Evolutionary conservation across 2,888 invertebrate genomes (phyloP), one percentile per base, ranked within the genome.

Genomic region (Altica lythri): DNA sequence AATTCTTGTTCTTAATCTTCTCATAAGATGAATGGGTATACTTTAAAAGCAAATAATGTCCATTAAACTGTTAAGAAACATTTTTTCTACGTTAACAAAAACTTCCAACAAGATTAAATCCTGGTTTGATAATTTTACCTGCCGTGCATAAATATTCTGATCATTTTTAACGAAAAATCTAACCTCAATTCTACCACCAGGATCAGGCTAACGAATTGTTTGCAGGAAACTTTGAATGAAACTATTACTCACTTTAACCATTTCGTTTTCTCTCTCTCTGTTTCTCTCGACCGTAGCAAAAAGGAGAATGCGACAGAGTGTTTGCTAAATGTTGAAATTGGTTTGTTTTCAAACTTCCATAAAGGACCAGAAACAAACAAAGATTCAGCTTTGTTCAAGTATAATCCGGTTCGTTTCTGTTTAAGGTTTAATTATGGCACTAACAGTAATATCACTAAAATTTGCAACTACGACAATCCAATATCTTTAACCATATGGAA

Each of bases 181-280:
- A 34, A 34, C 18, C 19, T 38, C 18, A 38, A 38, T 12, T 19
- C 29, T n/a, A 27, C 38, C 2, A 29, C 29, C 16, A n/a, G 43
- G 29, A 29, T 27, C 29, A 17, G 17, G 30, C 43, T 43, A 43
- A 43, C 43, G 43, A 43, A 43, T 43, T 29, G 43, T 43, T 29
- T 17, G 30, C 17, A 10, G 5, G 17, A 19, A 43, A 43, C 17
- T 43, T 43, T 17, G 16, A 3, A 6, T 30, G 12, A 43, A 43
- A 30, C 43, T 40, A 40, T 40, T 40, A 40, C 22, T 40, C 25
- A 40, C 40, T 8, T 9, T 9, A 34, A 13, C 30, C 13, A 14
- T 16, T 16, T n/a, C n/a, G n/a, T n/a, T n/a, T n/a, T n/a, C n/a
- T n/a, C n/a, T n/a, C n/a, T n/a, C n/a, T n/a, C n/a, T n/a, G n/a